Percentiles rank a stretch among this genome's conserved stretches.
phyloP scores from a whole-genome alignment of 2,888 invertebrate genomes.

The Machimus atricapillus region DNA sequence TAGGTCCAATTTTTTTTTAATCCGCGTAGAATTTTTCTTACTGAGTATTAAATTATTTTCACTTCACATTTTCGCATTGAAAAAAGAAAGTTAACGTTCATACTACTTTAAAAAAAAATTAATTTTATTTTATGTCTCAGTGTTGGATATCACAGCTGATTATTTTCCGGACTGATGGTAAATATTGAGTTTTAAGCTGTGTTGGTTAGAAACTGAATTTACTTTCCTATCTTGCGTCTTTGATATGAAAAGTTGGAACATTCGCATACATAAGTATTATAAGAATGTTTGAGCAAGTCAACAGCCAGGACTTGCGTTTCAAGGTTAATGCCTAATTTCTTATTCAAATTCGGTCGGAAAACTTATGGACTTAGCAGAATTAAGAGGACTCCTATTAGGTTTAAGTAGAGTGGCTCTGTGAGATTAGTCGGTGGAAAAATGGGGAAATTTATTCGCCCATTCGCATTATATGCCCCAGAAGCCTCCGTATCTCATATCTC shows the following conservation, averaged over 20 bases:
- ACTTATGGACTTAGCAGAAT: not conserved
- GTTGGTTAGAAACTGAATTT: not conserved
- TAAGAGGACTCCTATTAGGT: not conserved
- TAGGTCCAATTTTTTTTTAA: too few relatives aligned
- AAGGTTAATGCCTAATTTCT: not conserved
- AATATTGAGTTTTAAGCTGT: not conserved
- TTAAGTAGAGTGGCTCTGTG: not conserved
- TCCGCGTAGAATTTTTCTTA: too few relatives aligned
- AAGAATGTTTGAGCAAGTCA: not conserved
- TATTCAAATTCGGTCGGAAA: not conserved
- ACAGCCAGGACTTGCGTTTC: not conserved
- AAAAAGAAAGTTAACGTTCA: too few relatives aligned
- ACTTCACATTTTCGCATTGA: too few relatives aligned
- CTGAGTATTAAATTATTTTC: too few relatives aligned
- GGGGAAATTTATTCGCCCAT: not conserved
- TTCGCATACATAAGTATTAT: too few relatives aligned
- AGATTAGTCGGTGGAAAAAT: not conserved
- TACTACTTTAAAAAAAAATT: not conserved
- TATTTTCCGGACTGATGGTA: not conserved
- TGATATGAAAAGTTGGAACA: not conserved
- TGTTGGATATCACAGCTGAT: not conserved
- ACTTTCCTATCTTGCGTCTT: not conserved
- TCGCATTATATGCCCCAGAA: not conserved
- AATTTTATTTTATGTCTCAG: not conserved
- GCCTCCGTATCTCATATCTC: constrained; percentile 1